These are phyloP conservation scores for Drosophila birchii DNA, from an alignment of 2,888 invertebrate species.

Conservation along the genomic window DNA sequence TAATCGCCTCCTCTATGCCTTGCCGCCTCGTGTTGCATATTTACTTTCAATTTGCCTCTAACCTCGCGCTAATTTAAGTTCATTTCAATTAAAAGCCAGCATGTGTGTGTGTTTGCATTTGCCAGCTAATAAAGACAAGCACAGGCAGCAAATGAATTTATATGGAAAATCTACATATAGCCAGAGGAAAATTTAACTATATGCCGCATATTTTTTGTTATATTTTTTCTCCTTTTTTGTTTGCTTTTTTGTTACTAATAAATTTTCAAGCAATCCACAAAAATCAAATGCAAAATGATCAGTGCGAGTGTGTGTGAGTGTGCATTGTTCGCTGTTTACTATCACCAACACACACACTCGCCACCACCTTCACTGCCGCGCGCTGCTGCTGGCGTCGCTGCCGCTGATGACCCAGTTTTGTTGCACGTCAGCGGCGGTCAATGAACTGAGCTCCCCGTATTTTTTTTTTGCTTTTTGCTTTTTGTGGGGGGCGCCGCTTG, in stretches of 20 bases:
- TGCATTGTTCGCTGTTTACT: constrained; percentile 65
- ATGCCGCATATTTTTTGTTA: constrained; percentile 1
- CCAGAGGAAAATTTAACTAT: constrained; percentile 18
- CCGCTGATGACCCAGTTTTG: constrained; percentile 54
- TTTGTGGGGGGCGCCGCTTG: constrained; percentile 24
- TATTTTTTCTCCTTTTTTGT: neutral
- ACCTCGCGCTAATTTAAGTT: constrained; percentile 84
- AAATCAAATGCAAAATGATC: constrained; percentile 65
- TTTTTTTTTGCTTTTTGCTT: constrained; percentile 26
- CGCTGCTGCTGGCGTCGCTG: constrained; percentile 35
- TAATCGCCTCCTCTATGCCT: neutral
- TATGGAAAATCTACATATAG: constrained; percentile 19
- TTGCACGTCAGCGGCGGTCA: constrained; percentile 76
- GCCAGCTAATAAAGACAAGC: constrained; percentile 30
- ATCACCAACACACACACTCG: constrained; percentile 51
- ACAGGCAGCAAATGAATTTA: constrained; percentile 14
- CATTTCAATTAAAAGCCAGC: constrained; percentile 82
- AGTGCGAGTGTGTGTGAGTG: constrained; percentile 9
- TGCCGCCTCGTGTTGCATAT: constrained; percentile 47
- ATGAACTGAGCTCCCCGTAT: constrained; percentile 69
- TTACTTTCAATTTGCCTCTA: constrained; percentile 83
- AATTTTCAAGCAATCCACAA: constrained; percentile 34
- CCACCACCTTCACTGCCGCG: constrained; percentile 72
- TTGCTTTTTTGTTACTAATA: constrained; percentile 29
- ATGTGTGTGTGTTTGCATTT: constrained; percentile 32